Conservation (phyloP, 2,888 invertebrate genomes). For the Acleris sparsana region DNA sequence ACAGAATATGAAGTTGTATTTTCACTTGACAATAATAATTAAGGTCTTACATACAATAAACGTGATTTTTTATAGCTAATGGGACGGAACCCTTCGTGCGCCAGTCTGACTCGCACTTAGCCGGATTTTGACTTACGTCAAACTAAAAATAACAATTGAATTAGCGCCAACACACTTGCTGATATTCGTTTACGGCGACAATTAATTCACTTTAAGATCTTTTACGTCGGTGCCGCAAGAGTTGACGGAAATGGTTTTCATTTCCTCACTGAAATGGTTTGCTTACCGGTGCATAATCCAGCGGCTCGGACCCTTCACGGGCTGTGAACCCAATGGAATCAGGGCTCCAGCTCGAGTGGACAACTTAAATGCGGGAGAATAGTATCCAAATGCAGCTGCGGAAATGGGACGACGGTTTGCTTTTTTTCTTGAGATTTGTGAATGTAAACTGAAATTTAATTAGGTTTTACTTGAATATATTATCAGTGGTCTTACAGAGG, state of each 20-base stretch:
- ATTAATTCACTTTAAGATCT: neutral
- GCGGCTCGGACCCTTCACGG: neutral
- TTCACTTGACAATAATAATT: no score
- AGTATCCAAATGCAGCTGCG: slow-evolving; percentile 19
- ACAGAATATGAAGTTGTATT: no score
- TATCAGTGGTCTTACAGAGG: no score
- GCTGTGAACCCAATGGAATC: neutral
- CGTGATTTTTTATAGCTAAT: no score
- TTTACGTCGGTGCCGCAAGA: neutral
- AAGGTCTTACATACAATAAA: no score
- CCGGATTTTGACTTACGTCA: no score
- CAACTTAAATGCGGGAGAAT: slow-evolving; percentile 16
- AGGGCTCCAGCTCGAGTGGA: slow-evolving; percentile 14
- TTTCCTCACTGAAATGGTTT: slow-evolving; percentile 18
- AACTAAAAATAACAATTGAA: no score
- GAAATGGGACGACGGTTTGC: slow-evolving; percentile 25
- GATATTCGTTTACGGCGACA: no score
- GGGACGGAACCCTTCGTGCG: no score
- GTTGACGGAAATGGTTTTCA: slow-evolving; percentile 27
- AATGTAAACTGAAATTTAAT: neutral
- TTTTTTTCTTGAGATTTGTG: slow-evolving; percentile 13
- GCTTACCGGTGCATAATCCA: slow-evolving; percentile 5
- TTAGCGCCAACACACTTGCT: no score
- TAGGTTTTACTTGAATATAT: neutral
- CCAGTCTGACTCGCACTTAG: no score